These are phyloP conservation scores for Leucoraja ocellata DNA, from an alignment of 2,797 vertebrate genomes.

Conservation along the genomic window DNA sequence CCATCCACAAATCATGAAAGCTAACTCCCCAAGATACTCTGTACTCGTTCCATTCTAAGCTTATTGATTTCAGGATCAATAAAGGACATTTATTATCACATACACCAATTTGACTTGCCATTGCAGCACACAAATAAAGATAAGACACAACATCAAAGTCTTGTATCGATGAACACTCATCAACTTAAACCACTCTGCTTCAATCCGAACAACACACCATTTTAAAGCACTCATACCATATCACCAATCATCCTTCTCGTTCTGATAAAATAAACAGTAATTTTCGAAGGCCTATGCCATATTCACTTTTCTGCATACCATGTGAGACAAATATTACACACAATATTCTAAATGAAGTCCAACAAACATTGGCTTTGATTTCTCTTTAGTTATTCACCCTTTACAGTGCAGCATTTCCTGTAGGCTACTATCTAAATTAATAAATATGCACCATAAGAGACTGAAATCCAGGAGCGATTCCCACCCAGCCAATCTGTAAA, in stretches of 20 bases:
- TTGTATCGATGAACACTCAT: not conserved
- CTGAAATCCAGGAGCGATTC: too few relatives aligned
- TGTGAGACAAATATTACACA: not conserved
- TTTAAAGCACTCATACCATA: not conserved
- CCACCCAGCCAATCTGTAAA: not conserved
- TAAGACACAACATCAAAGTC: too few relatives aligned
- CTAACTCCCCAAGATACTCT: not conserved
- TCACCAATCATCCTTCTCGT: not conserved
- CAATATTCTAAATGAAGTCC: not conserved
- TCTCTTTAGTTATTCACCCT: too few relatives aligned
- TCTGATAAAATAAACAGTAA: not conserved
- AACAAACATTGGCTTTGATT: too few relatives aligned
- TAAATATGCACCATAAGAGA: not conserved
- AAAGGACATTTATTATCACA: too few relatives aligned
- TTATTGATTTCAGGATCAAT: not conserved
- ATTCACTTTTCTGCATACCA: not conserved
- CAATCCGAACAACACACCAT: not conserved
- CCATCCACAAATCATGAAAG: not conserved
- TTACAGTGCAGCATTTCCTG: not conserved
- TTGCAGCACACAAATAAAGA: too few relatives aligned
- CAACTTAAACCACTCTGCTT: not conserved
- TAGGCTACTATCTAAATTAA: not conserved
- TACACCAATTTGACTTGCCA: too few relatives aligned
- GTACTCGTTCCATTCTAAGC: not conserved
- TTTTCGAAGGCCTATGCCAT: not conserved